Conservation (phyloP, 2,797 vertebrate genomes). For the Masticophis lateralis region DNA sequence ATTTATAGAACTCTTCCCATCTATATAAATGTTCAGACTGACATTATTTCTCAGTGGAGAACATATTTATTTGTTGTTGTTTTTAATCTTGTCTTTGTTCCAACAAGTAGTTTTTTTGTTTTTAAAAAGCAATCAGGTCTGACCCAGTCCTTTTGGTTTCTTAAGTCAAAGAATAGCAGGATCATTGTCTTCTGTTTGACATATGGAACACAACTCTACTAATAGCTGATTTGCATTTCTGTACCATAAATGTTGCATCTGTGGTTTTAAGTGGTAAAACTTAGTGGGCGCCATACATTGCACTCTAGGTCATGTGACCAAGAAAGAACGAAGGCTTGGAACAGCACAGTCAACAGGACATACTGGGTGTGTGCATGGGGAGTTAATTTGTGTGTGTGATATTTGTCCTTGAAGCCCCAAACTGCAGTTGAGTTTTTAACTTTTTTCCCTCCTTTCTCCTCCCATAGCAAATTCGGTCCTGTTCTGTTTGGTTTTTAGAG, state of each 20-base stretch:
- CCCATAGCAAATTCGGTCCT: not conserved
- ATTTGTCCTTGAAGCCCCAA: not conserved
- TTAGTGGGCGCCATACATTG: not conserved
- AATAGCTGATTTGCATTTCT: not conserved
- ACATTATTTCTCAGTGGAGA: not conserved
- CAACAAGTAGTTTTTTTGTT: not conserved
- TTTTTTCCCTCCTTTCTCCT: not conserved
- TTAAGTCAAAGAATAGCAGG: not conserved
- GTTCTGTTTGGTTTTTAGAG: not conserved
- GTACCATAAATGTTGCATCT: not conserved
- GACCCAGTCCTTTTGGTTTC: not conserved
- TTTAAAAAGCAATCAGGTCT: not conserved
- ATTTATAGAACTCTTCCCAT: not conserved
- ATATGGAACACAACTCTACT: not conserved
- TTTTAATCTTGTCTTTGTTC: not conserved
- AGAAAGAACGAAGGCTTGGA: not conserved
- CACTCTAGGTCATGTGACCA: not conserved
- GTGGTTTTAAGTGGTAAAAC: not conserved
- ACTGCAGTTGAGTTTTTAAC: not conserved
- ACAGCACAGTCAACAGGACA: not conserved
- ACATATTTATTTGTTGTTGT: not conserved
- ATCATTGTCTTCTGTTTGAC: not conserved
- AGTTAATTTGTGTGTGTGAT: not conserved
- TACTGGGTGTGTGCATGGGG: not conserved
- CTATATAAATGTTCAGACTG: not conserved